Conservation (phyloP, 2,113 vertebrate genomes). For the Ctenomys sociabilis region DNA sequence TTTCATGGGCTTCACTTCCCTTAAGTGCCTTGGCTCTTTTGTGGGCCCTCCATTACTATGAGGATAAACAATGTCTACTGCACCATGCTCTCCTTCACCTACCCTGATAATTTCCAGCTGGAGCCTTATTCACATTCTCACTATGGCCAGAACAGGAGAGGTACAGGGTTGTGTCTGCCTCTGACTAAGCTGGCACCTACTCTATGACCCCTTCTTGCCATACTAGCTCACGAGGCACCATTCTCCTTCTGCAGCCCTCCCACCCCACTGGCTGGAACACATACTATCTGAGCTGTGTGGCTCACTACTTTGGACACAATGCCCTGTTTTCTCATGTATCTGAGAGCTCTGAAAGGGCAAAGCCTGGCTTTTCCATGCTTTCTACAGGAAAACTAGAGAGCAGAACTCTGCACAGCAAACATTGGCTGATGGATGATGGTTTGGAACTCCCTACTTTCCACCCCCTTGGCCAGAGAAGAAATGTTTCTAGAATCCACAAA, state of each 20-base stretch:
- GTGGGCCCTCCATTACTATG: no score
- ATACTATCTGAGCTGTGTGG: neutral
- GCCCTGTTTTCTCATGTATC: neutral
- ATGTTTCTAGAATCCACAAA: constrained; percentile 33
- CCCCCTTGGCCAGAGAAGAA: neutral
- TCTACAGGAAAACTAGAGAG: neutral
- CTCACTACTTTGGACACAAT: neutral
- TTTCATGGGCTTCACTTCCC: rapidly evolving
- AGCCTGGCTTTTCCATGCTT: neutral
- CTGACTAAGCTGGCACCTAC: neutral
- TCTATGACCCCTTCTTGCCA: neutral
- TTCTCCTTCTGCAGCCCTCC: neutral
- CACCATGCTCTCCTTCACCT: rapidly evolving
- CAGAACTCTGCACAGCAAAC: neutral
- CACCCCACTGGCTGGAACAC: neutral
- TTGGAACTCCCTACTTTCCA: neutral
- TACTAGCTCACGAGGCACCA: neutral
- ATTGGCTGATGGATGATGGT: rapidly evolving
- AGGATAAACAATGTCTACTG: neutral
- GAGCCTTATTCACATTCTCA: neutral
- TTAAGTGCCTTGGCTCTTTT: neutral
- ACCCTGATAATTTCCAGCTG: no score
- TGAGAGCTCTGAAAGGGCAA: neutral
- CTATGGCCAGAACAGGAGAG: neutral
- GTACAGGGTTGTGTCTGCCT: neutral